Evolutionary conservation across 2,888 invertebrate genomes (phyloP).

Genomic region (Xestia ashworthii): DNA sequence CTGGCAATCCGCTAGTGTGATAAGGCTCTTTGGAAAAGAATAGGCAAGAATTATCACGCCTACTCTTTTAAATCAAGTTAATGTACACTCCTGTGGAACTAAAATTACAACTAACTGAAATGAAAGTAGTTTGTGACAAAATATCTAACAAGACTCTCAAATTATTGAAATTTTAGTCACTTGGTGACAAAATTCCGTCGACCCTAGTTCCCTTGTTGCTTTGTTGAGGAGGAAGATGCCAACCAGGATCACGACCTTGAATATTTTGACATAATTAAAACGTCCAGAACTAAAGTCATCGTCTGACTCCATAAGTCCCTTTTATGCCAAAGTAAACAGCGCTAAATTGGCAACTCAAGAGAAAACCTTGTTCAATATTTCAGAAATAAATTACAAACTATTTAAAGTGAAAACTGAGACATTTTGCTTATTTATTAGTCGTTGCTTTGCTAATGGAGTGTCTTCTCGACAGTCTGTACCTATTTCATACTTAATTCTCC

Average conservation of each 20-base stretch:
- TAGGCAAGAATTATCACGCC: neutral
- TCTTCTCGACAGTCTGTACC: slow-evolving; percentile 26
- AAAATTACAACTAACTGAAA: neutral
- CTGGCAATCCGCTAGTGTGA: no score
- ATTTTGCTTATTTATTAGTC: slow-evolving; percentile 38
- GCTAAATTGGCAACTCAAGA: slow-evolving; percentile 15
- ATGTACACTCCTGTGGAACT: neutral
- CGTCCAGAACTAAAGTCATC: slow-evolving; percentile 2
- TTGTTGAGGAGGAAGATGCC: no score
- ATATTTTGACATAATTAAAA: slow-evolving; percentile 31
- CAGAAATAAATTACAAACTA: slow-evolving; percentile 42
- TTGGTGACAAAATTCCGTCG: neutral
- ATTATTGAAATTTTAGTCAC: neutral
- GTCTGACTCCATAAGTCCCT: neutral
- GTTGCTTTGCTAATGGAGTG: slow-evolving; percentile 40
- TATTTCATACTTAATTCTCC: slow-evolving; percentile 53
- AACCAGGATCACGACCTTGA: neutral
- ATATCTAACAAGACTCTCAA: neutral
- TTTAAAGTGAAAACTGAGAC: slow-evolving; percentile 41
- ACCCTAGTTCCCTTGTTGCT: neutral
- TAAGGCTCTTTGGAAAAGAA: neutral
- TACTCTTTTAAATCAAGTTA: neutral
- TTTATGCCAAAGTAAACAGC: slow-evolving; percentile 13
- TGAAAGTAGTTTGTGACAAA: neutral
- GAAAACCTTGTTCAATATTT: slow-evolving; percentile 30